Evolutionary conservation across 2,888 invertebrate genomes (phyloP).

Genomic region (Pyralis farinalis): DNA sequence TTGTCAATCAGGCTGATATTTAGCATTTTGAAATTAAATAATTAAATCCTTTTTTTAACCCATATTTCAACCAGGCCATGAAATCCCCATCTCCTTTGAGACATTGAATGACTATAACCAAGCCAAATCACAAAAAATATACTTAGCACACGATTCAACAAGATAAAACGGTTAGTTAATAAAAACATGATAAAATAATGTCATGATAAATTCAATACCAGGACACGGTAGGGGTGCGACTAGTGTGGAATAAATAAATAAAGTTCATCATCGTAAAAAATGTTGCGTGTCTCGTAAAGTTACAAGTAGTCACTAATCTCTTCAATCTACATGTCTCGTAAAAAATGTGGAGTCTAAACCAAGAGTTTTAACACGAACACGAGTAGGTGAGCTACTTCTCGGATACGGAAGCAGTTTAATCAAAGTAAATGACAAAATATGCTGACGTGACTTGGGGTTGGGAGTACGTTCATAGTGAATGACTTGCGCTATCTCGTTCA

Average conservation of each 20-base stretch:
- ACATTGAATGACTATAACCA: too few relatives aligned
- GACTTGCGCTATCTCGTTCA: slow-evolving; percentile 15
- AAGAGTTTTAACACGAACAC: slow-evolving; percentile 9
- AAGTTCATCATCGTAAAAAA: slow-evolving; percentile 1
- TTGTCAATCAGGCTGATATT: too few relatives aligned
- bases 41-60: too few relatives aligned
- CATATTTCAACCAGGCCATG: too few relatives aligned
- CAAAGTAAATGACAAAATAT: slow-evolving; percentile 21
- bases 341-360: background rate
- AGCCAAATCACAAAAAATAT: too few relatives aligned
- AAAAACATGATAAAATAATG: too few relatives aligned
- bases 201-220: too few relatives aligned
- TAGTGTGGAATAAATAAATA: background rate
- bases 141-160: too few relatives aligned
- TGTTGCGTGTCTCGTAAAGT: slow-evolving; percentile 6
- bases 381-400: slow-evolving; percentile 9
- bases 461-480: slow-evolving; percentile 1
- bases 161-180: too few relatives aligned
- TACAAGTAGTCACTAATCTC: slow-evolving; percentile 5
- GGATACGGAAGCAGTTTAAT: slow-evolving; percentile 10
- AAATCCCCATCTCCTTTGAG: too few relatives aligned
- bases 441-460: slow-evolving; percentile 14
- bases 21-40: too few relatives aligned
- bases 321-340: slow-evolving; percentile 4
- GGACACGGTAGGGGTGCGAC: too few relatives aligned